These are phyloP conservation scores for Listrodromus nycthemerus DNA, from an alignment of 2,888 invertebrate species.

Conservation along the genomic window DNA sequence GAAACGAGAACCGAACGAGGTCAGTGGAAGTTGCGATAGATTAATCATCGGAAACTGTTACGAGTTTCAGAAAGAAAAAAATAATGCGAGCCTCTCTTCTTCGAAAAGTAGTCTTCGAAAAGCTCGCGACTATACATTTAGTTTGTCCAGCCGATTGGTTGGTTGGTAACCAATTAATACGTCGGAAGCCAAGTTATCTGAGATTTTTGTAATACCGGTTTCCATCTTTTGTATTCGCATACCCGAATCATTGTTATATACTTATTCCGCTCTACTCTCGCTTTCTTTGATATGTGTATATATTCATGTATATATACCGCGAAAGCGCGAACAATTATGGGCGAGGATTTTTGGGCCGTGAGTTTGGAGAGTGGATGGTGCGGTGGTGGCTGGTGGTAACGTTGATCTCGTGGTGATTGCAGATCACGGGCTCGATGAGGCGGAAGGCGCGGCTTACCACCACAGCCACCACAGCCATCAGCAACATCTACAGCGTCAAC, in stretches of 20 bases:
- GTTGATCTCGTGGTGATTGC: constrained; percentile 84
- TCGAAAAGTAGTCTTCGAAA: neutral
- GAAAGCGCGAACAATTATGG: constrained; percentile 21
- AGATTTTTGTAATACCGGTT: neutral
- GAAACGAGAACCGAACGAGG: neutral
- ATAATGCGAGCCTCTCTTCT: neutral
- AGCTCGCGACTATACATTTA: neutral
- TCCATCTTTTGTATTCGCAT: neutral
- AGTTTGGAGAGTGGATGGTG: constrained; percentile 71
- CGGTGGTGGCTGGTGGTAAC: constrained; percentile 84
- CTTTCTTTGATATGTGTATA: neutral
- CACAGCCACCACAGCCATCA: constrained; percentile 83
- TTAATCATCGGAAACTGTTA: neutral
- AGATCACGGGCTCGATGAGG: constrained; percentile 83
- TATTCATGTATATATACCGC: neutral
- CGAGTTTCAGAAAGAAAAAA: neutral
- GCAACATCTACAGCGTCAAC: constrained; percentile 78
- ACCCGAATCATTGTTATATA: constrained; percentile 8
- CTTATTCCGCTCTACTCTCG: constrained; percentile 35
- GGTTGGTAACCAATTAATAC: neutral
- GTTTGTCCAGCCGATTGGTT: neutral
- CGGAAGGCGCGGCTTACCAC: constrained; percentile 82
- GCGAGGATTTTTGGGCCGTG: constrained; percentile 43
- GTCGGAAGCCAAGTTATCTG: neutral
- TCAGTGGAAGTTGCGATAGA: neutral